Base-by-base conservation (phyloP, 2,113 vertebrate genomes). In the Carassius auratus region DNA sequence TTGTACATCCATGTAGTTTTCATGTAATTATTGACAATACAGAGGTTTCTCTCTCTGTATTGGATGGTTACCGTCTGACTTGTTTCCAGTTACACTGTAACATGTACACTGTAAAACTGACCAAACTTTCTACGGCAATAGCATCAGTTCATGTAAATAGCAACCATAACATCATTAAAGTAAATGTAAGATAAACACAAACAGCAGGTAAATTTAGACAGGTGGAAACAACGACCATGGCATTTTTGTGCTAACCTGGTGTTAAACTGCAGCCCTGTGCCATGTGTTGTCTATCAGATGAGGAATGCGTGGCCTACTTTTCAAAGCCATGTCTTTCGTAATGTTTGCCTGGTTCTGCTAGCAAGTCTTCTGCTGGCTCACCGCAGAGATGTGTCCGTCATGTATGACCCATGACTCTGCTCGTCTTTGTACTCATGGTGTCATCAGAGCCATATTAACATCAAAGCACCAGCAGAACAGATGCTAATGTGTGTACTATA, bases 231-330 rank as follows among this genome's bases (percentile, higher is more conserved):
- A 75, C 85, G 90, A 91, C 93, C 91, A 87, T 92, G 64, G 30
- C 92, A 91, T 91, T 83, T 88, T 86, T 14, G 89, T 92, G 92
- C 86, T 73, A 88, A 81, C 84, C 80, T 79, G 88, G 62, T 84
- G 86, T 83, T 66, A 93, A 92, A 91, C 89, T 0, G 84, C 26
- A 91, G 90, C 86, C 89, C 87, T 61, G 81, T 86, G 89, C 57
- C 81, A 86, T 87, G 85, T 89, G 89, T 94, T 94, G 91, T 94
- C 88, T 91, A 90, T 92, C 90, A 91, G 91, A 83, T 91, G 88
- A 91, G 90, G 71, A 89, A 89, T 90, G 87, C 85, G 81, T 91
- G 91, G 84, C 91, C 92, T 86, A 88, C 69, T 88, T 86, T 91
- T 86, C 87, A 75, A 33, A 13, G 23, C 79, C 59, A 85, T 79